Conservation (phyloP, 2,113 vertebrate genomes). For the Leuciscus idus region DNA sequence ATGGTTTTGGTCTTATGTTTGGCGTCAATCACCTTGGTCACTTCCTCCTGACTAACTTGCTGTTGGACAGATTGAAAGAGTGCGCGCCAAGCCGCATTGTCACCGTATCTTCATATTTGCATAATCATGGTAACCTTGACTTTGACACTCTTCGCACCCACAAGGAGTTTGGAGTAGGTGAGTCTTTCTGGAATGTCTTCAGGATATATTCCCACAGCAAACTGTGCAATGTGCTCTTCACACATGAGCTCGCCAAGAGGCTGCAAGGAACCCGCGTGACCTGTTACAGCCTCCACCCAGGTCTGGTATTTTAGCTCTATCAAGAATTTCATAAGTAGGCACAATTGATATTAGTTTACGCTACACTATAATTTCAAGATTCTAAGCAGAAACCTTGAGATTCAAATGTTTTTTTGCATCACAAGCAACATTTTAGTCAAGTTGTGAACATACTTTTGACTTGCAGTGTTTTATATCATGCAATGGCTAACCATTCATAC, state of each 20-base stretch:
- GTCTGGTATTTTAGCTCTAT: conserved; percentile 23
- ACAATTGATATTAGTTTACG: neutral
- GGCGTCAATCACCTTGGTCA: conserved; percentile 69
- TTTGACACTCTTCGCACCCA: conserved; percentile 61
- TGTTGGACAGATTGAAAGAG: conserved; percentile 64
- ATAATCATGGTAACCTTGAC: conserved; percentile 61
- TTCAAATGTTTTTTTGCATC: too few species aligned
- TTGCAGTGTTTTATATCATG: neutral
- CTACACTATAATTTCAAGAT: neutral
- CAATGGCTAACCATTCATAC: neutral
- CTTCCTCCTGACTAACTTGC: conserved; percentile 70
- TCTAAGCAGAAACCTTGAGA: too few species aligned
- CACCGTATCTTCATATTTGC: conserved; percentile 59
- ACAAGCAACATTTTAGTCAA: too few species aligned
- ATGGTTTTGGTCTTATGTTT: conserved; percentile 66
- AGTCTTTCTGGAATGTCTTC: conserved; percentile 17
- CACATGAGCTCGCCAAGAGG: conserved; percentile 64
- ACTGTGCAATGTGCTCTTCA: conserved; percentile 69
- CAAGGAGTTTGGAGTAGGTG: conserved; percentile 55
- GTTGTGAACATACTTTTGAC: neutral
- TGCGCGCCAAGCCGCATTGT: conserved; percentile 64
- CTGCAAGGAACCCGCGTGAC: conserved; percentile 61
- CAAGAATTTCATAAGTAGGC: neutral
- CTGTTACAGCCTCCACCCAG: conserved; percentile 67
- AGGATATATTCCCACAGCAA: conserved; percentile 66